phyloP scores from a whole-genome alignment of 2,888 invertebrate species.

The Boloria euphrosyne region DNA sequence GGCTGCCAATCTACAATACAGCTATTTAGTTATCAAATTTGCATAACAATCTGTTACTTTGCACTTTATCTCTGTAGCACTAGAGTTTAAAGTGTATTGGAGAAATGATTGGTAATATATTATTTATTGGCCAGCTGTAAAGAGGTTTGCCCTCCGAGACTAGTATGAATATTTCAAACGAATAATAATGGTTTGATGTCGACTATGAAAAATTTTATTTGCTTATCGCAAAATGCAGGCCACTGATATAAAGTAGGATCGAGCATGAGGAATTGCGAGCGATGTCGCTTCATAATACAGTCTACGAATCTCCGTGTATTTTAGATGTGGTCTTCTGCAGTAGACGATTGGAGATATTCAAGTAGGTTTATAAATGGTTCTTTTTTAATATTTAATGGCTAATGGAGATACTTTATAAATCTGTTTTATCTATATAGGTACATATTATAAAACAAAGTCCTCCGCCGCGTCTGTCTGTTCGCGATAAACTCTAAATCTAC shows the following conservation, averaged over 20 bases:
- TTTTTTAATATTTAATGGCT: no score
- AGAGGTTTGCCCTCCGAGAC: conserved; percentile 33
- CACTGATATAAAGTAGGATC: conserved; percentile 13
- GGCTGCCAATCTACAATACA: not conserved
- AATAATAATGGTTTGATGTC: conserved; percentile 38
- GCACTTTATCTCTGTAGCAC: conserved; percentile 20
- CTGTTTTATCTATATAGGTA: no score
- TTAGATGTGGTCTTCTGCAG: no score
- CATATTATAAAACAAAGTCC: no score
- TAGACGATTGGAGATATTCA: no score
- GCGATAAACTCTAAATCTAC: no score
- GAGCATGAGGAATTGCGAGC: conserved; percentile 1
- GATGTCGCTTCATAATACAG: no score
- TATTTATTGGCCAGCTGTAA: conserved; percentile 31
- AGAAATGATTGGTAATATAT: conserved; percentile 14
- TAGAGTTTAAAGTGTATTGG: conserved; percentile 4
- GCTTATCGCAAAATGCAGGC: conserved; percentile 38
- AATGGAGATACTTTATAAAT: no score
- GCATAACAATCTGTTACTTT: not conserved
- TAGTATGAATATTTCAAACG: conserved; percentile 46
- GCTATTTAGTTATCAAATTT: conserved; percentile 7
- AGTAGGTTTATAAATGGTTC: no score
- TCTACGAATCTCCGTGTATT: no score
- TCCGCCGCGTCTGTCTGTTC: no score
- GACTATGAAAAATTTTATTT: conserved; percentile 35